Conservation (phyloP, 2,113 vertebrate species). For the Siniperca knerii region DNA sequence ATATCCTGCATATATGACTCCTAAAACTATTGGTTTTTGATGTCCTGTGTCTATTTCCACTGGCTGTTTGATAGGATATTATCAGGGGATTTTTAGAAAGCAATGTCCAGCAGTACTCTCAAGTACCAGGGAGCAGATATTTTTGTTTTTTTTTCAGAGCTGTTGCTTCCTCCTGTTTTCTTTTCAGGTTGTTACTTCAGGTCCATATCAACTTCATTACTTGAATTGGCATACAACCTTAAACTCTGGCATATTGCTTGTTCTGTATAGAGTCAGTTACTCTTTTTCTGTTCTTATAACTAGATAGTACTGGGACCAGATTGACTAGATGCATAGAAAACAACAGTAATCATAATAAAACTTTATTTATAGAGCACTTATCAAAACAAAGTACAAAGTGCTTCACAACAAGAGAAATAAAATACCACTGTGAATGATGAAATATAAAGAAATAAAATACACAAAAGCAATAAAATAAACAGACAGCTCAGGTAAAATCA, state of each 20-base stretch:
- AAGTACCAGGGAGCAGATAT: neutral
- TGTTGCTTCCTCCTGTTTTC: neutral
- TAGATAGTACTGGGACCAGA: neutral
- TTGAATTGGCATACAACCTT: neutral
- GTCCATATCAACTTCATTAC: neutral
- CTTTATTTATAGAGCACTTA: no score
- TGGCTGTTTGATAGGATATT: neutral
- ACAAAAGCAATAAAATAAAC: no score
- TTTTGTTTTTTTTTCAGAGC: neutral
- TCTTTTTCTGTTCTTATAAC: neutral
- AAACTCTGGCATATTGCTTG: neutral
- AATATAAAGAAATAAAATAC: no score
- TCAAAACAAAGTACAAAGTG: no score
- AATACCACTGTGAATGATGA: no score
- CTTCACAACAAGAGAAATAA: no score
- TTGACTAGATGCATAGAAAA: neutral
- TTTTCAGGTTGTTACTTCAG: neutral
- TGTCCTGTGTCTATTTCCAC: neutral
- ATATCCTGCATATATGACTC: neutral
- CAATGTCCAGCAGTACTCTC: neutral
- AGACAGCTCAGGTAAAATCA: no score
- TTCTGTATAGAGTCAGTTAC: neutral
- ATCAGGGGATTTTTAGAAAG: neutral
- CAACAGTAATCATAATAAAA: neutral
- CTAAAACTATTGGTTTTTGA: neutral